phyloP scores from a whole-genome alignment of 2,113 vertebrate genomes.

The Lipophrys pholis region DNA sequence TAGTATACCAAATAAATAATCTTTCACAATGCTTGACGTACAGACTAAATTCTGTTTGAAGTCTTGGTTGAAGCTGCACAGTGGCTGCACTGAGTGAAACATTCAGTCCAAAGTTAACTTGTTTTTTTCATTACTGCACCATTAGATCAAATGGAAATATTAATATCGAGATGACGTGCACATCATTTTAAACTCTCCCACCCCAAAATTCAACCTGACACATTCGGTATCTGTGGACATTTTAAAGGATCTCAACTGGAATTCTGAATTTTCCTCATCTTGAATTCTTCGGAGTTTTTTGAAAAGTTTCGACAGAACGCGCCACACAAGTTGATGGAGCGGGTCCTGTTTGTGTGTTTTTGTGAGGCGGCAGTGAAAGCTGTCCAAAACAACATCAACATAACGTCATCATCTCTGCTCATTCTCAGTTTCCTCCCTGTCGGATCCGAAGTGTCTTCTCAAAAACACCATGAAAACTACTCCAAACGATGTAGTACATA shows the following conservation, averaged over 20 bases:
- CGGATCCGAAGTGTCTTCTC: too few species aligned
- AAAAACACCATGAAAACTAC: too few species aligned
- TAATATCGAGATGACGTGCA: conserved; percentile 3
- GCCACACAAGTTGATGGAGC: background rate
- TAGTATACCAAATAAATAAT: background rate
- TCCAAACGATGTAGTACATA: too few species aligned
- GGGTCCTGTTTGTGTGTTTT: background rate
- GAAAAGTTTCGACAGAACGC: background rate
- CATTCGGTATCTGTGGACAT: conserved; percentile 1
- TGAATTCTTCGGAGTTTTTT: background rate
- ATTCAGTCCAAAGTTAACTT: background rate
- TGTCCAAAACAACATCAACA: too few species aligned
- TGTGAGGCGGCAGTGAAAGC: background rate
- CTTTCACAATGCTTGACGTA: background rate
- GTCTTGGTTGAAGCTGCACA: background rate
- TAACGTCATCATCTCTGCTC: too few species aligned
- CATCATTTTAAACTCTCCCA: background rate
- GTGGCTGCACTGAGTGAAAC: background rate
- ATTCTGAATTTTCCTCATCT: background rate
- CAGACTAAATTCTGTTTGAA: background rate
- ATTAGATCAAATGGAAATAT: conserved; percentile 33
- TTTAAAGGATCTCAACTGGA: background rate
- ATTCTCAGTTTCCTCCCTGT: too few species aligned
- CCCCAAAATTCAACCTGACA: background rate
- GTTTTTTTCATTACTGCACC: conserved; percentile 5